Percentiles rank a stretch among this genome's conserved stretches.
Conservation (phyloP, 1,140 invertebrate genomes). For the Hesperophylax magnus region DNA sequence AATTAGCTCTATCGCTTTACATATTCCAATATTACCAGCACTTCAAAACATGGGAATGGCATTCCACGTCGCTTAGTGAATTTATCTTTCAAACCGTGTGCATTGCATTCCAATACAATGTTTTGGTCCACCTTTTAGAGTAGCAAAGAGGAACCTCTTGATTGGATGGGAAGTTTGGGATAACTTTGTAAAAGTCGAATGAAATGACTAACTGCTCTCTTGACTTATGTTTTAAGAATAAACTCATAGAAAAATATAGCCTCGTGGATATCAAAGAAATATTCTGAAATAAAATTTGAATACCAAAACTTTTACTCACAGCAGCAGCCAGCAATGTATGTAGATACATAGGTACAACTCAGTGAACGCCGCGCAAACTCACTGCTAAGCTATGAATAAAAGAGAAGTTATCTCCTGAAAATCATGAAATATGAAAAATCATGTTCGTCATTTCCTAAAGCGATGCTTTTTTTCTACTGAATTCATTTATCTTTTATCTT, state of each 20-base stretch:
- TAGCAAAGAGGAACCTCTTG: no score
- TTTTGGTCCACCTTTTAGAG: no score
- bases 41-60: no score
- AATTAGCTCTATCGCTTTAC: no score
- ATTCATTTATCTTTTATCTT: conserved; percentile 18
- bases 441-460: conserved; percentile 46
- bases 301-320: conserved; percentile 44
- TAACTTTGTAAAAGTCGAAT: no score
- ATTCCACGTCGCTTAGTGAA: no score
- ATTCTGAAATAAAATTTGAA: conserved; percentile 51
- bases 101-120: no score
- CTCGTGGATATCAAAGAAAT: conserved; percentile 11
- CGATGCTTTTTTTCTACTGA: conserved; percentile 35
- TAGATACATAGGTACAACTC: not conserved
- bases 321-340: not conserved
- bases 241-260: not conserved
- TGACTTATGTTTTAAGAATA: not conserved
- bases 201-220: no score
- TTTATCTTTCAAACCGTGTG: no score
- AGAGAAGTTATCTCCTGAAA: conserved; percentile 54
- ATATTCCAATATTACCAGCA: no score
- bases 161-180: no score
- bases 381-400: conserved; percentile 48
- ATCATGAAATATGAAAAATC: conserved; percentile 58
- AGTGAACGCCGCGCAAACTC: conserved; percentile 7